Evolutionary conservation across 2,113 vertebrate genomes (phyloP), one percentile per base, ranked within the genome.

Genomic region (Channa maculata): DNA sequence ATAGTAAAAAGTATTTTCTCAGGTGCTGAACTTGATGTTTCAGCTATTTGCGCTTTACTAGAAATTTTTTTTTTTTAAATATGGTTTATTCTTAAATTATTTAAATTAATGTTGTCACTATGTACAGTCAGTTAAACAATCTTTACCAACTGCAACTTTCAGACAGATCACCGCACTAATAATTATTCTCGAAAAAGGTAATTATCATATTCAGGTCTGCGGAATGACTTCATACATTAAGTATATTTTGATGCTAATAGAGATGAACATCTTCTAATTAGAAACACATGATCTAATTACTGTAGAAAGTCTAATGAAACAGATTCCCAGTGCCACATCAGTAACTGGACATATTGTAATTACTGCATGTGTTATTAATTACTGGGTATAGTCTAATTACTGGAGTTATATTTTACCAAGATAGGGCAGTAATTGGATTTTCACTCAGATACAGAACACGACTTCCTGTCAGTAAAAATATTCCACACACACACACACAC

Each of bases 301-400:
- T n/a, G 44, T 0, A 50, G 4, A 13, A 46, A 15, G 6, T 41
- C 11, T 63, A 67, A 76, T 71, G 13, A 60, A 39, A 10, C 41
- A 65, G 2, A 12, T 8, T 43, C 3, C 12, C 37, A 61, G 24
- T 10, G 33, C 41, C 46, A 50, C 11, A 59, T 7, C 55, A 36
- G 51, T 13, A 3, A 52, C 48, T 4, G 10, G 36, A 39, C 14
- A 24, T 1, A 24, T 2, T 50, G 1, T 50, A 54, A 49, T 57
- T 14, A 38, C 60, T n/a, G n/a, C 10, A 37, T 64, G 7, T 14
- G 2, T 34, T 69, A 70, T 48, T 15, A 55, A 61, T 15, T 0
- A 37, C 33, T 11, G 45, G 68, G 63, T 9, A 1, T 45, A 1
- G 45, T 45, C 46, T 77, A 82, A 67, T 62, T 49, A 46, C 57